A percentile compares a stretch with the other conserved stretches of the same genome.
phyloP scores from a whole-genome alignment of 1,140 invertebrate species.

The Heliconius eleuchia region DNA sequence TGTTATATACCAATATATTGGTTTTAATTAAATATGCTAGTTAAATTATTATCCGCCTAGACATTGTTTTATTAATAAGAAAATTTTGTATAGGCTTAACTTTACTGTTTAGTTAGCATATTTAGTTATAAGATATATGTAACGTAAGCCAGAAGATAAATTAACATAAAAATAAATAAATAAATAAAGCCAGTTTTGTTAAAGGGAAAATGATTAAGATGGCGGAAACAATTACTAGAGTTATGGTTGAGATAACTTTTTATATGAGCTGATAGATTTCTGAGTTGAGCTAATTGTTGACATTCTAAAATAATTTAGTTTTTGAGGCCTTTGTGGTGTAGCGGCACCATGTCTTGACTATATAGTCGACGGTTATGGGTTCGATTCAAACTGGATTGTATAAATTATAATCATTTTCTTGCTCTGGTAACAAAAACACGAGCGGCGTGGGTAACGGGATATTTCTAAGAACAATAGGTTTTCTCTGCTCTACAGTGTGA shows the following conservation, averaged over 20 bases:
- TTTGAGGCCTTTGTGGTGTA: neutral
- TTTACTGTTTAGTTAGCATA: conserved; percentile 6
- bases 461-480: too few species aligned
- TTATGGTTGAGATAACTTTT: conserved; percentile 11
- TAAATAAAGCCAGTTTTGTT: neutral
- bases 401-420: too few species aligned
- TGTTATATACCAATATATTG: conserved; percentile 10
- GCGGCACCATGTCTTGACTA: too few species aligned
- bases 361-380: too few species aligned
- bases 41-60: conserved; percentile 12
- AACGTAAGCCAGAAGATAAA: neutral
- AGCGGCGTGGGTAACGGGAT: too few species aligned
- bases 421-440: too few species aligned
- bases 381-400: too few species aligned
- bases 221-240: neutral
- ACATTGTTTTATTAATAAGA: conserved; percentile 10
- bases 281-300: neutral
- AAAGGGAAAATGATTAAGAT: neutral
- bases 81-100: conserved; percentile 11
- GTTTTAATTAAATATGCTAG: conserved; percentile 12
- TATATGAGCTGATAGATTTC: conserved; percentile 1
- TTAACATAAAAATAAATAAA: too few species aligned
- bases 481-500: too few species aligned
- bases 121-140: neutral
- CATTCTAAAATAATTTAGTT: neutral